Conservation (phyloP, 2,888 invertebrate species). For the Limnephilus marmoratus region DNA sequence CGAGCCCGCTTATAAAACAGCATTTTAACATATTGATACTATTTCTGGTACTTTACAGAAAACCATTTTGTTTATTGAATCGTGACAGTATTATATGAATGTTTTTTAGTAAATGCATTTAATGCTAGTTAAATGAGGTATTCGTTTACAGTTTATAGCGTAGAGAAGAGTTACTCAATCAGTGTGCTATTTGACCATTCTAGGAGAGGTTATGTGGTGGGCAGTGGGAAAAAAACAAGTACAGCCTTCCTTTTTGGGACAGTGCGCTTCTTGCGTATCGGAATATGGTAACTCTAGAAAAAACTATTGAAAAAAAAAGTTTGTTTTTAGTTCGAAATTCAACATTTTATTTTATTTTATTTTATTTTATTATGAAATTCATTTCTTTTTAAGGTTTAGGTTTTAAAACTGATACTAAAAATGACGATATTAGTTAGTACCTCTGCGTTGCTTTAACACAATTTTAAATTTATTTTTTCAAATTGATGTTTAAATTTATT, state of each 20-base stretch:
- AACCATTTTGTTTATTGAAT: neutral
- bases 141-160: neutral
- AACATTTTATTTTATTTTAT: too few species aligned
- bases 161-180: neutral
- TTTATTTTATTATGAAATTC: too few species aligned
- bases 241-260: neutral
- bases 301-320: too few species aligned
- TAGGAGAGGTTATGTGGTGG: neutral
- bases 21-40: neutral
- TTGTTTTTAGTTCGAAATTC: too few species aligned
- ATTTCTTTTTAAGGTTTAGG: too few species aligned
- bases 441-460: too few species aligned
- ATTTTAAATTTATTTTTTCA: too few species aligned
- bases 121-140: neutral
- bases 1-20: neutral
- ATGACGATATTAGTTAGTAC: too few species aligned
- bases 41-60: neutral
- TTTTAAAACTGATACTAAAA: too few species aligned
- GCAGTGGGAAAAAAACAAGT: neutral
- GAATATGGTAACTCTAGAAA: too few species aligned
- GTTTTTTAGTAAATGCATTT: neutral
- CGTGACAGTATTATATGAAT: neutral
- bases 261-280: neutral
- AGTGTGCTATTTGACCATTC: neutral
- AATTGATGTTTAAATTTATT: too few species aligned